Evolutionary conservation across 2,888 invertebrate genomes (phyloP).

Genomic region (Atherix ibis): DNA sequence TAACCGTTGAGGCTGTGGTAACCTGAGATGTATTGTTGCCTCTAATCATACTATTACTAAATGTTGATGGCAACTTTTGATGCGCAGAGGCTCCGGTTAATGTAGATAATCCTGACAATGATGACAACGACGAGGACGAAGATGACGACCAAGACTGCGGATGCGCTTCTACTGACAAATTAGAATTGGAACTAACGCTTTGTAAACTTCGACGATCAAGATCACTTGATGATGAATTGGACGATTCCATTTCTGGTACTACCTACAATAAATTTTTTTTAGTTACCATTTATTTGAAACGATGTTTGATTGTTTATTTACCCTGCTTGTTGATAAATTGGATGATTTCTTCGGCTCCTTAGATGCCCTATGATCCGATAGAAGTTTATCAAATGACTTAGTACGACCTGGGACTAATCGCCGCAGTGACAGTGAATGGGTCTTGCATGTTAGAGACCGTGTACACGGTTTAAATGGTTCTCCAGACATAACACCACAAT

Average conservation of each 20-base stretch:
- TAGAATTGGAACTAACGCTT: constrained; percentile 10
- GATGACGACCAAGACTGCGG: constrained; percentile 8
- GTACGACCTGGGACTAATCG: constrained; percentile 53
- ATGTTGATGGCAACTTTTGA: no score
- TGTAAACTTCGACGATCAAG: constrained; percentile 13
- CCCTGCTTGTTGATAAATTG: no score
- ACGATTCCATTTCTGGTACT: constrained; percentile 14
- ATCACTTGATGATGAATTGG: constrained; percentile 16
- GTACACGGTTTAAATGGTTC: constrained; percentile 60
- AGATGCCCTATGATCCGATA: constrained; percentile 37
- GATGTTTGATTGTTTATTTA: no score
- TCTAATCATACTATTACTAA: no score
- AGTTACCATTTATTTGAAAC: no score
- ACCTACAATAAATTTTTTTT: constrained; percentile 9
- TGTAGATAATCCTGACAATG: no score
- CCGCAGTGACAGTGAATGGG: constrained; percentile 50
- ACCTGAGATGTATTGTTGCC: no score
- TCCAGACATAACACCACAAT: constrained; percentile 60
- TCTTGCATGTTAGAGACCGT: constrained; percentile 57
- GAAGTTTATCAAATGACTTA: constrained; percentile 57
- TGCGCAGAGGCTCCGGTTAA: no score
- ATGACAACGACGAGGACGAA: constrained; percentile 5
- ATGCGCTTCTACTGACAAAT: constrained; percentile 10
- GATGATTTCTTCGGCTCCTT: no score
- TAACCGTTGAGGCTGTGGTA: no score